A percentile compares a stretch with the other conserved stretches of the same genome.
Evolutionary conservation across 2,797 vertebrate genomes (phyloP).

Genomic region (Poeciliopsis gracilis): DNA sequence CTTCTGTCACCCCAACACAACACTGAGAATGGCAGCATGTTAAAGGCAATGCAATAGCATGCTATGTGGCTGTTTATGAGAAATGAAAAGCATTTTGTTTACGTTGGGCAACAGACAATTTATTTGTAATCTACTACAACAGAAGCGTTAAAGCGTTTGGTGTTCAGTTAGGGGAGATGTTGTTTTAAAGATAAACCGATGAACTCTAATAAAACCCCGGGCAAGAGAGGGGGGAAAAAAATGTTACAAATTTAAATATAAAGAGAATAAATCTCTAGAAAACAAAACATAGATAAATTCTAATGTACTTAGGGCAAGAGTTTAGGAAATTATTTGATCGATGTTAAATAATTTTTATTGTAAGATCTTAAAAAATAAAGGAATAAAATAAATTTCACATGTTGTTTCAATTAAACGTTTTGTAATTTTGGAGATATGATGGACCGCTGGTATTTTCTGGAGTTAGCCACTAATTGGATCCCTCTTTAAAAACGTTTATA

Average conservation of each 20-base stretch:
- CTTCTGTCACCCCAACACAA: slow-evolving; percentile 74
- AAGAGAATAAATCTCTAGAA: neutral
- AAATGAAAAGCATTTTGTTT: slow-evolving; percentile 78
- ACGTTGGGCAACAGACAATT: slow-evolving; percentile 66
- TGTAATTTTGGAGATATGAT: neutral
- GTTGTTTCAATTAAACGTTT: neutral
- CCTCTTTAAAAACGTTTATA: neutral
- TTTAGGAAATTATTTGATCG: neutral
- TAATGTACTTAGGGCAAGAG: neutral
- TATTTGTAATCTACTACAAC: slow-evolving; percentile 54
- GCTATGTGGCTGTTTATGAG: slow-evolving; percentile 62
- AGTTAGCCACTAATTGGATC: neutral
- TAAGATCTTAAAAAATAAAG: neutral
- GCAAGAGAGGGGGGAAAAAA: neutral
- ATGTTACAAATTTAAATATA: neutral
- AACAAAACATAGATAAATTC: neutral
- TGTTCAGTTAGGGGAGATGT: slow-evolving; percentile 32
- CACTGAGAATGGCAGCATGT: slow-evolving; percentile 74
- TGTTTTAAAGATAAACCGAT: slow-evolving; percentile 45
- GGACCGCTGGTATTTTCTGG: neutral
- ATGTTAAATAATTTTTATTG: neutral
- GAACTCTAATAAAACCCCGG: neutral
- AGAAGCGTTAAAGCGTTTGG: slow-evolving; percentile 45
- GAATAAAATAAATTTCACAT: neutral
- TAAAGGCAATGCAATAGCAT: slow-evolving; percentile 62